Evolutionary conservation across 2,888 invertebrate genomes (phyloP).

Genomic region (Drosophila meridionalis): DNA sequence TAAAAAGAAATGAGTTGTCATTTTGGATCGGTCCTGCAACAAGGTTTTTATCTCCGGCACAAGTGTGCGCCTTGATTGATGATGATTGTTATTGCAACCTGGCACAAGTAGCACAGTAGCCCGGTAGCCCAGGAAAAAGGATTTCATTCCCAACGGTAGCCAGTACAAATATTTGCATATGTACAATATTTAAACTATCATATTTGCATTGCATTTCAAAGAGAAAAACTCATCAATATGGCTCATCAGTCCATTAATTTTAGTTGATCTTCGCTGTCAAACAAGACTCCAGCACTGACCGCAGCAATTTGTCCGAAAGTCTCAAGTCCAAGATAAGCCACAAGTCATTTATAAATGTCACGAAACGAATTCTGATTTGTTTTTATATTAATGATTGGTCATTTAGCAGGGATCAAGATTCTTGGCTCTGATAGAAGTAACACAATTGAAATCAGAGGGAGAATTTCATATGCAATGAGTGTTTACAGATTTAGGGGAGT

Average conservation of each 20-base stretch:
- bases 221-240: slow-evolving; percentile 57
- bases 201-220: slow-evolving; percentile 57
- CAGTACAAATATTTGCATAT: slow-evolving; percentile 71
- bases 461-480: slow-evolving; percentile 4
- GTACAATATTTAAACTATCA: slow-evolving; percentile 23
- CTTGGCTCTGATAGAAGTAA: slow-evolving; percentile 40
- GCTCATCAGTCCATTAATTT: slow-evolving; percentile 28
- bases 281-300: slow-evolving; percentile 55
- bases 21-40: slow-evolving; percentile 26
- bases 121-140: slow-evolving; percentile 33
- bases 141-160: slow-evolving; percentile 63
- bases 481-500: background rate
- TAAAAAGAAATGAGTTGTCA: slow-evolving; percentile 74
- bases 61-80: slow-evolving; percentile 70
- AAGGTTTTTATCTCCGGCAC: slow-evolving; percentile 43
- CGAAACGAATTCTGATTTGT: slow-evolving; percentile 41
- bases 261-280: slow-evolving; percentile 31
- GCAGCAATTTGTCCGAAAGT: slow-evolving; percentile 66
- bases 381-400: slow-evolving; percentile 71
- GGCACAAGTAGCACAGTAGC: slow-evolving; percentile 71
- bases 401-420: slow-evolving; percentile 53
- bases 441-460: slow-evolving; percentile 1
- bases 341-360: slow-evolving; percentile 74
- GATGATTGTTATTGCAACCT: slow-evolving; percentile 47
- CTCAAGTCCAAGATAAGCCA: slow-evolving; percentile 34